A percentile compares a stretch with the other conserved stretches of the same genome.
These are phyloP conservation scores for Liodrosophila aerea DNA, from an alignment of 2,888 invertebrate species.

Conservation along the genomic window DNA sequence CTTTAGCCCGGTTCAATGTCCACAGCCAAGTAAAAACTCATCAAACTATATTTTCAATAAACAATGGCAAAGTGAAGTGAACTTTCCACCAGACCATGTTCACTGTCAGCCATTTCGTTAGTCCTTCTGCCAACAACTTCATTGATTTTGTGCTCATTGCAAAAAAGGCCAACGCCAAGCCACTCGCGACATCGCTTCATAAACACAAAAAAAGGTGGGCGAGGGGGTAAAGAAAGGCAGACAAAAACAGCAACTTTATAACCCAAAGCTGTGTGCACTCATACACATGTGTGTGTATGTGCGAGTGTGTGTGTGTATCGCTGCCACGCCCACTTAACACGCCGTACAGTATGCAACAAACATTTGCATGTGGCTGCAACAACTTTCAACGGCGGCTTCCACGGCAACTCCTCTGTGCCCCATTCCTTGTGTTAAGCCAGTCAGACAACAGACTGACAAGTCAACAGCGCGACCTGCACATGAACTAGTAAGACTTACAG, in stretches of 20 bases:
- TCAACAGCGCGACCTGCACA: constrained; percentile 64
- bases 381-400: constrained; percentile 3
- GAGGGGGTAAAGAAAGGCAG: constrained; percentile 8
- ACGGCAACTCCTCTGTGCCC: neutral
- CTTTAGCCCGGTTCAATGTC: constrained; percentile 43
- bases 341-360: constrained; percentile 28
- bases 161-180: constrained; percentile 10
- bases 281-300: constrained; percentile 7
- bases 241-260: constrained; percentile 3
- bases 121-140: constrained; percentile 46
- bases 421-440: constrained; percentile 23
- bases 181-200: constrained; percentile 36
- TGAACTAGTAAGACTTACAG: constrained; percentile 32
- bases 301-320: constrained; percentile 5
- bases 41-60: constrained; percentile 78
- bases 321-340: constrained; percentile 45
- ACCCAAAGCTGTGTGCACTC: constrained; percentile 10
- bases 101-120: constrained; percentile 21
- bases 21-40: constrained; percentile 65
- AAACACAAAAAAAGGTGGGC: constrained; percentile 29
- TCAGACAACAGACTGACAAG: constrained; percentile 52
- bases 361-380: constrained; percentile 51
- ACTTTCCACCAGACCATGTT: neutral
- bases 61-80: constrained; percentile 58
- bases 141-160: constrained; percentile 69